These are phyloP conservation scores for Gymnogyps californianus DNA, from an alignment of 2,113 vertebrate genomes.

Conservation along the genomic window DNA sequence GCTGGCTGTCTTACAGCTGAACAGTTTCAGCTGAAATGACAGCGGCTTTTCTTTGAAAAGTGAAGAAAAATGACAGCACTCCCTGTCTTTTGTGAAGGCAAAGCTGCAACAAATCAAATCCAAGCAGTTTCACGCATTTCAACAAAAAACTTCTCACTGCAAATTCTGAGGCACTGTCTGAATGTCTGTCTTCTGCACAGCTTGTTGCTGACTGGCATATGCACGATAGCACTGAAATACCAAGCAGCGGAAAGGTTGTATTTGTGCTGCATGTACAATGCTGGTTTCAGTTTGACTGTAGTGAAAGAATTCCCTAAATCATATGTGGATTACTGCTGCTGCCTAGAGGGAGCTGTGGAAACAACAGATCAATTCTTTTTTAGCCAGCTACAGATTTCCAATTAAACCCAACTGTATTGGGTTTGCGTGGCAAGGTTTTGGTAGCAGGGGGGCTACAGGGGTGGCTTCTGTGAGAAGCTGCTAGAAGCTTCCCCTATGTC, in stretches of 20 bases:
- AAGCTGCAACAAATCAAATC: not conserved
- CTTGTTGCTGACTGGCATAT: not conserved
- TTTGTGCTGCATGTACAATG: not conserved
- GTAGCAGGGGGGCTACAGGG: no score
- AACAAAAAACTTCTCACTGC: not conserved
- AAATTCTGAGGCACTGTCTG: not conserved
- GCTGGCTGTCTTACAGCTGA: not conserved
- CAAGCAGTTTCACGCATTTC: not conserved
- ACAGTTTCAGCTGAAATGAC: not conserved
- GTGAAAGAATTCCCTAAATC: not conserved
- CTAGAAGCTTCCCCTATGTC: no score
- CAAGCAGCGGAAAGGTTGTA: not conserved
- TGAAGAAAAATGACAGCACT: not conserved
- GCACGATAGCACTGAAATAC: not conserved
- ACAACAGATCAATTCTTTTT: not conserved
- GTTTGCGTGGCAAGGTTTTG: no score
- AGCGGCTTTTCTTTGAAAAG: not conserved
- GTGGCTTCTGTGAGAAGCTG: no score
- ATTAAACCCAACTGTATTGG: no score
- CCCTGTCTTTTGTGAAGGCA: not conserved
- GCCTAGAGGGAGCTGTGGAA: slow-evolving; percentile 25
- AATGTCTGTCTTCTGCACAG: not conserved
- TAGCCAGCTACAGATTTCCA: not conserved
- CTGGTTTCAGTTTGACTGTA: not conserved
- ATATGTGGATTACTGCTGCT: slow-evolving; percentile 1